phyloP scores from a whole-genome alignment of 23 tunicate species.

The Ciona savignyi region DNA sequence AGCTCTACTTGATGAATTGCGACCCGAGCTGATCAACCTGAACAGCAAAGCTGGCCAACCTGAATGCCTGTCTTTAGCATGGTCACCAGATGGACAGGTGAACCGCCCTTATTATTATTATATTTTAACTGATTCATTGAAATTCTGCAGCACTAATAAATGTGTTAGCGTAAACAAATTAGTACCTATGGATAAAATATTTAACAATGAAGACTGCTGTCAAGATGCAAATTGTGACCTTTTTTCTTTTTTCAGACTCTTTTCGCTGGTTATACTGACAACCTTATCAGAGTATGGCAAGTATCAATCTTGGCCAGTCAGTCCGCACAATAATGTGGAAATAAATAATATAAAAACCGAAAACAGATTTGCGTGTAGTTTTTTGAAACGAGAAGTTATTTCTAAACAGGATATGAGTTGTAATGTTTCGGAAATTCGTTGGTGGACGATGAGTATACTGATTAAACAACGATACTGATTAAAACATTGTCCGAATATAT shows the following conservation, averaged over 20 bases:
- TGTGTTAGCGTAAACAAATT: no score
- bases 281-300: slow-evolving; percentile 95
- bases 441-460: no score
- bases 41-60: slow-evolving; percentile 92
- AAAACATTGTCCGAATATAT: no score
- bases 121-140: not conserved
- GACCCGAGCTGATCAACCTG: slow-evolving; percentile 87
- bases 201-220: no score
- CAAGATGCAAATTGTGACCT: not conserved
- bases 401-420: no score
- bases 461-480: no score
- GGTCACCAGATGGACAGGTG: slow-evolving; percentile 97
- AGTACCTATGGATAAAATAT: no score
- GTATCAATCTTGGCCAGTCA: slow-evolving; percentile 88
- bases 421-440: no score
- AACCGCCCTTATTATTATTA: not conserved
- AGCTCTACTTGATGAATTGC: slow-evolving; percentile 90
- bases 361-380: not conserved
- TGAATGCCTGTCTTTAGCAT: slow-evolving; percentile 90
- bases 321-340: slow-evolving; percentile 17
- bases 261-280: slow-evolving; percentile 97
- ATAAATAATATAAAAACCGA: not conserved
- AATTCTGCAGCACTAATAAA: no score
- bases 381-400: no score
- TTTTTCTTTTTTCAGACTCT: slow-evolving; percentile 65